phyloP scores from a whole-genome alignment of 2,888 invertebrate genomes.

The Atethmia centrago region DNA sequence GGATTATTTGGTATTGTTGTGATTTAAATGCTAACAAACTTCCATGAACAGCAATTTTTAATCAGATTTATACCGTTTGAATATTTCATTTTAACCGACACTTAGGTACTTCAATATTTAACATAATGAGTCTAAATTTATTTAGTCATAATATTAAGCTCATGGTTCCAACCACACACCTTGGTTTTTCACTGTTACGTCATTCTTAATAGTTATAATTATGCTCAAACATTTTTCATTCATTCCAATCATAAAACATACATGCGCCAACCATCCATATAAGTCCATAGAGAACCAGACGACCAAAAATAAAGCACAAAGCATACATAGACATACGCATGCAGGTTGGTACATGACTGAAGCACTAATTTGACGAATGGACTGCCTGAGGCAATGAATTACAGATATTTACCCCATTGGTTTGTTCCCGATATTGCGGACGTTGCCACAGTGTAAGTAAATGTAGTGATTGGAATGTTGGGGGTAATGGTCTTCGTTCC shows the following conservation, averaged over 20 bases:
- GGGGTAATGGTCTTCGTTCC: too few relatives aligned
- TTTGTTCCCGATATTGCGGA: constrained; percentile 10
- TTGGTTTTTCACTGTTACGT: too few relatives aligned
- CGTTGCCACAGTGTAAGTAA: background rate
- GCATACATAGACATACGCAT: background rate
- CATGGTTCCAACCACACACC: background rate
- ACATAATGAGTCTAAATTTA: background rate
- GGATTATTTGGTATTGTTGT: constrained; percentile 8
- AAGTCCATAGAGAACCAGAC: constrained; percentile 4
- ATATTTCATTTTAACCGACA: background rate
- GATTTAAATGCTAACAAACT: constrained; percentile 5
- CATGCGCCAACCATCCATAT: background rate
- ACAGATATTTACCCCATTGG: constrained; percentile 4
- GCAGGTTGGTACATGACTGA: background rate
- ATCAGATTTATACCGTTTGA: background rate
- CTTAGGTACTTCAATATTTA: background rate
- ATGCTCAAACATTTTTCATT: background rate
- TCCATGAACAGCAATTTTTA: constrained; percentile 5
- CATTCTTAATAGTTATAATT: too few relatives aligned
- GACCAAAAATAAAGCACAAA: constrained; percentile 11
- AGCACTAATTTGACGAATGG: constrained; percentile 49
- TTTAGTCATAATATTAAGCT: background rate
- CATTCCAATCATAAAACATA: background rate
- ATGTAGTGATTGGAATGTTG: background rate
- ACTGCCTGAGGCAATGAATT: constrained; percentile 12